Evolutionary conservation across 2,888 invertebrate species (phyloP).

Genomic region (Nomada lathburiana): DNA sequence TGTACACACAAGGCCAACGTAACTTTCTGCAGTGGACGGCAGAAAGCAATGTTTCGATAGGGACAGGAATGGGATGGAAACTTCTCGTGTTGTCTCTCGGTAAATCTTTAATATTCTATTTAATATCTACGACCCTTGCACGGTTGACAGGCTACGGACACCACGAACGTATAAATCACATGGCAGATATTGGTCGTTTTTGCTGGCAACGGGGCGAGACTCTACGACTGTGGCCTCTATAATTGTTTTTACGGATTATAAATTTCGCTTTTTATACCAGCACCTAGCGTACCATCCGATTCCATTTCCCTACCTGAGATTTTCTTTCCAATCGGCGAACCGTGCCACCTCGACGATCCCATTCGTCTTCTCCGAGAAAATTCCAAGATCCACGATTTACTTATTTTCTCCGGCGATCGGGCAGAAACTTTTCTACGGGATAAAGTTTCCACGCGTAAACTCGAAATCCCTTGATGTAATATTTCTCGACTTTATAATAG

Average conservation of each 20-base stretch:
- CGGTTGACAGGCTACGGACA: slow-evolving; percentile 63
- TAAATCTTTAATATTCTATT: slow-evolving; percentile 83
- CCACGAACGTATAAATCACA: slow-evolving; percentile 80
- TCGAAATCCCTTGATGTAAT: slow-evolving; percentile 1
- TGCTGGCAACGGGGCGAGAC: slow-evolving; percentile 66
- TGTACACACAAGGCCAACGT: slow-evolving; percentile 13
- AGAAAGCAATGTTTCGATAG: not conserved
- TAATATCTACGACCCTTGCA: slow-evolving; percentile 76
- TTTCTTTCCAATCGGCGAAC: slow-evolving; percentile 41
- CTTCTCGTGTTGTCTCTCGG: slow-evolving; percentile 74
- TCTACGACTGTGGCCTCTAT: slow-evolving; percentile 69
- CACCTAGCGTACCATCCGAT: slow-evolving; percentile 25
- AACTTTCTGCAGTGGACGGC: slow-evolving; percentile 45
- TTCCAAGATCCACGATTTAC: slow-evolving; percentile 32
- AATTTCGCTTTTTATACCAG: slow-evolving; percentile 76
- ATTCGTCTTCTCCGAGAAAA: slow-evolving; percentile 51
- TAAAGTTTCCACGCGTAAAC: slow-evolving; percentile 23
- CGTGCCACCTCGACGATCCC: slow-evolving; percentile 28
- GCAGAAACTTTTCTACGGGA: not conserved
- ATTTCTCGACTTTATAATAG: slow-evolving; percentile 4
- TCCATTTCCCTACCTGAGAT: slow-evolving; percentile 61
- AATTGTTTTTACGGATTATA: slow-evolving; percentile 84
- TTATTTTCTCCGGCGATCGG: slow-evolving; percentile 12
- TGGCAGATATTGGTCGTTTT: slow-evolving; percentile 82
- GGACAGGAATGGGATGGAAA: not conserved